Percentiles rank a stretch among this genome's conserved stretches.
Evolutionary conservation across 2,797 vertebrate species (phyloP).

Genomic region (Ptychobarbus kaznakovi): DNA sequence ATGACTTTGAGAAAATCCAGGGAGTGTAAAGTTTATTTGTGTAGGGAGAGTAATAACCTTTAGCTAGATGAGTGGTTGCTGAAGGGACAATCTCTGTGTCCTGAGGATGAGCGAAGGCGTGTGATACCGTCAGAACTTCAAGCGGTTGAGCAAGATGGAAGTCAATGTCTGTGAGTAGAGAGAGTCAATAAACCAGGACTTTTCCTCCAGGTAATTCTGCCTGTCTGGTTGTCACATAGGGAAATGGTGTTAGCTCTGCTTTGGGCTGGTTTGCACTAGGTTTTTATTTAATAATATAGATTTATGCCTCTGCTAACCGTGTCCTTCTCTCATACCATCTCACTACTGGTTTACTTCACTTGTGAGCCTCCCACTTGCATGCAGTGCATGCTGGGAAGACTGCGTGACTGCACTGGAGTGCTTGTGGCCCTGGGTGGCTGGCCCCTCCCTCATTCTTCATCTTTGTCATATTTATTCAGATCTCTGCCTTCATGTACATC

Average conservation of each 20-base stretch:
- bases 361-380: conserved; percentile 56
- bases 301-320: conserved; percentile 69
- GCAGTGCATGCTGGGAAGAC: conserved; percentile 68
- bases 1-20: neutral
- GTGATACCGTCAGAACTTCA: conserved; percentile 55
- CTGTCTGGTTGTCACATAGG: conserved; percentile 79
- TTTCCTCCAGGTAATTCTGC: conserved; percentile 80
- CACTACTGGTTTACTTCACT: conserved; percentile 32
- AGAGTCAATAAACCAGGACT: conserved; percentile 54
- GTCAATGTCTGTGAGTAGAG: conserved; percentile 63
- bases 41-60: conserved; percentile 19
- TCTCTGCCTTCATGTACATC: conserved; percentile 41
- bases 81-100: conserved; percentile 42
- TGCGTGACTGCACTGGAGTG: conserved; percentile 61
- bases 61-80: conserved; percentile 43
- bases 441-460: conserved; percentile 52
- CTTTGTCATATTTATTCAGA: conserved; percentile 40
- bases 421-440: conserved; percentile 56
- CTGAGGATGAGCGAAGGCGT: conserved; percentile 40
- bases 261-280: conserved; percentile 69
- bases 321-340: conserved; percentile 52
- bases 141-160: conserved; percentile 65
- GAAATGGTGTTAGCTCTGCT: conserved; percentile 71
- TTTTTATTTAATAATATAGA: conserved; percentile 48
- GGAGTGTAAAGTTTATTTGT: neutral